These are phyloP conservation scores for Drosophila gaucha DNA, from an alignment of 2,888 invertebrate species.

Conservation along the genomic window DNA sequence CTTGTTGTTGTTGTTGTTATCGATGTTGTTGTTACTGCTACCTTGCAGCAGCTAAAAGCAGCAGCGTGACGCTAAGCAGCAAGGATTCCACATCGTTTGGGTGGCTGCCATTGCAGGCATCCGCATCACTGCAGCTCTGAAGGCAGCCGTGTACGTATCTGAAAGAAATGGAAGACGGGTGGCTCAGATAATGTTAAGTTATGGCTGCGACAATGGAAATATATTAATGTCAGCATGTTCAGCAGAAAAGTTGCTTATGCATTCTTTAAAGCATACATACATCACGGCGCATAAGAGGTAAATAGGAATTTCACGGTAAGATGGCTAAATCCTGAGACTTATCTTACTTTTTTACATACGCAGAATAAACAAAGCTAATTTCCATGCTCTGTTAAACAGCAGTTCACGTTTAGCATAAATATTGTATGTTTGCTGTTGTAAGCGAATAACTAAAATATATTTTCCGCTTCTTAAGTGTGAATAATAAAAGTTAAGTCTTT, in stretches of 20 bases:
- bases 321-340: constrained; percentile 11
- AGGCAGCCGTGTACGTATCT: constrained; percentile 96
- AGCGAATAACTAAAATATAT: too few relatives aligned
- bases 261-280: constrained; percentile 28
- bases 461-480: too few relatives aligned
- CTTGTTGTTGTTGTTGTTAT: constrained; percentile 27
- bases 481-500: too few relatives aligned
- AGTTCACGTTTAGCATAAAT: too few relatives aligned
- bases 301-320: neutral
- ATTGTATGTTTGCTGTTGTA: too few relatives aligned
- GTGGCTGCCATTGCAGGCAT: constrained; percentile 90
- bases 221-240: constrained; percentile 41
- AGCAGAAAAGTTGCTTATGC: constrained; percentile 39
- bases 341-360: constrained; percentile 2
- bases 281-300: neutral
- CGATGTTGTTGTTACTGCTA: constrained; percentile 56
- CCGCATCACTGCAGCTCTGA: constrained; percentile 96
- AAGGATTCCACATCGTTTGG: constrained; percentile 43
- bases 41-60: constrained; percentile 54
- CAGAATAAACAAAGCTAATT: constrained; percentile 3
- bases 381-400: constrained; percentile 2
- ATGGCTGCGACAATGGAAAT: constrained; percentile 42
- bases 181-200: constrained; percentile 49
- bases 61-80: constrained; percentile 48
- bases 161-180: neutral